A percentile compares a stretch with the other conserved stretches of the same genome.
Conservation (phyloP, 2,113 vertebrate species). For the Lepidothrix coronata region DNA sequence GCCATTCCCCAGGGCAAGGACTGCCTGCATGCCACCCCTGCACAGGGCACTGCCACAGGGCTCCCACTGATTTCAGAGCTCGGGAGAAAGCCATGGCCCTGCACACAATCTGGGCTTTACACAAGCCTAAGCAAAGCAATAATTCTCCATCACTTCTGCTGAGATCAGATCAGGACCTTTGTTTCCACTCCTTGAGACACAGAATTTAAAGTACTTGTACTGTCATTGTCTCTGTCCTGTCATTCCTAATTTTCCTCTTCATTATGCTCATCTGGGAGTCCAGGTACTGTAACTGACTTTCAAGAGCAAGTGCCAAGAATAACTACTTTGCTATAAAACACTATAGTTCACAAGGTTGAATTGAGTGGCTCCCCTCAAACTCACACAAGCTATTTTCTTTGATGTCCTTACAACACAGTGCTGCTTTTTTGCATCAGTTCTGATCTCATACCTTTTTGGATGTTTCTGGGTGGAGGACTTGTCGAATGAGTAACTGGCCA, state of each 20-base stretch:
- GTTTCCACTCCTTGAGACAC: neutral
- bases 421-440: neutral
- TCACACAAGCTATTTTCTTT: neutral
- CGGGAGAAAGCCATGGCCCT: neutral
- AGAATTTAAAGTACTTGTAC: neutral
- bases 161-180: neutral
- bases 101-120: neutral
- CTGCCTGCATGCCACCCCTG: neutral
- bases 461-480: conserved; percentile 92
- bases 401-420: neutral
- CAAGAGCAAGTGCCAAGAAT: neutral
- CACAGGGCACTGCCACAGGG: neutral
- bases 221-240: neutral
- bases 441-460: conserved; percentile 87
- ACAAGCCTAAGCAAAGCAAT: neutral
- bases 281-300: neutral
- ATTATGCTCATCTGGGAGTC: neutral
- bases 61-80: neutral
- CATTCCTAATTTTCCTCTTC: neutral
- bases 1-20: neutral
- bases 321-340: neutral
- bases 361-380: neutral
- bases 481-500: conserved; percentile 87
- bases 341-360: neutral
- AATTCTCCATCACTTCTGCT: neutral